Conservation (phyloP, 2,888 invertebrate species). For the Junonia oenone region DNA sequence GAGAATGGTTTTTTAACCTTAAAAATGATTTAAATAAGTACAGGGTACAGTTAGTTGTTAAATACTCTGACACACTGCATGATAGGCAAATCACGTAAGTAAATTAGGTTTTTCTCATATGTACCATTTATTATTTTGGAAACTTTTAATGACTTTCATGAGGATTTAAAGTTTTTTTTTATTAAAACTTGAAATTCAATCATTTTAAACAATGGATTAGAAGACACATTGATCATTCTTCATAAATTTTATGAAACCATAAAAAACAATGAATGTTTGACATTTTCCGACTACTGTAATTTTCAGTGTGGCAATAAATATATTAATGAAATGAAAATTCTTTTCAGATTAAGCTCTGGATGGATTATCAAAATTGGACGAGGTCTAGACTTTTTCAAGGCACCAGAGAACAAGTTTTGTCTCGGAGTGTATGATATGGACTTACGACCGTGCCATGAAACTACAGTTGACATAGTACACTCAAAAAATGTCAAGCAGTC, state of each 20-base stretch:
- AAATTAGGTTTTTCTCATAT: too few relatives aligned
- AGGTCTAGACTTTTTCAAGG: constrained; percentile 92
- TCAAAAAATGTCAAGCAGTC: constrained; percentile 75
- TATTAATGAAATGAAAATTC: too few relatives aligned
- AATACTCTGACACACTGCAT: constrained; percentile 88
- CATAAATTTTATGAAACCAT: too few relatives aligned
- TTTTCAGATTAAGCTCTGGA: constrained; percentile 92
- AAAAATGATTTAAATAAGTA: constrained; percentile 80
- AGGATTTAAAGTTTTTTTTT: too few relatives aligned
- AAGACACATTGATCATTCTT: too few relatives aligned
- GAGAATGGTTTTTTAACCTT: constrained; percentile 80
- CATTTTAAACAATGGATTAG: too few relatives aligned
- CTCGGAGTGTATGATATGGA: constrained; percentile 89
- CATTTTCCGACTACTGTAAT: too few relatives aligned
- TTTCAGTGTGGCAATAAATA: too few relatives aligned
- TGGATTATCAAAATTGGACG: constrained; percentile 96
- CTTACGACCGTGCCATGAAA: constrained; percentile 89
- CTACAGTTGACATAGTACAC: constrained; percentile 91
- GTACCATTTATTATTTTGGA: too few relatives aligned
- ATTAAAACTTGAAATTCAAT: too few relatives aligned
- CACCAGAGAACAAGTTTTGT: constrained; percentile 84
- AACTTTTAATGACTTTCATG: too few relatives aligned
- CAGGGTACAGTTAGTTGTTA: constrained; percentile 80
- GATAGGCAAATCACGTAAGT: constrained; percentile 93
- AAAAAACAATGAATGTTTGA: too few relatives aligned